phyloP scores from a whole-genome alignment of 1,140 invertebrate species.

The Drosophila nigromelanica region DNA sequence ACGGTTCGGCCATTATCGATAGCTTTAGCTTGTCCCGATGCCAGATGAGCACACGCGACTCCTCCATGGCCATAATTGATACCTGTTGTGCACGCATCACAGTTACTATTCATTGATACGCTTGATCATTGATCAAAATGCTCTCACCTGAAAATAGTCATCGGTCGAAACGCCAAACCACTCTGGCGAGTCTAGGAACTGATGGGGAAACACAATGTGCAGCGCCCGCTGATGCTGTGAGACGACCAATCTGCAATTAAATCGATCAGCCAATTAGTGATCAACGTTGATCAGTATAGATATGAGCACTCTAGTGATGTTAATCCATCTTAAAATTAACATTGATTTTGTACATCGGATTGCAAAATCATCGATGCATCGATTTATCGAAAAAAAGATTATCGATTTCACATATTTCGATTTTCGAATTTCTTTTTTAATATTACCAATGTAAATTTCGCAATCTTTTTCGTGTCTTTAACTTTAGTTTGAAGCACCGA shows the following conservation, averaged over 20 bases:
- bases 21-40: conserved; percentile 93
- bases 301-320: no score
- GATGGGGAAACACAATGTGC: conserved; percentile 94
- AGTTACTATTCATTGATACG: no score
- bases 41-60: conserved; percentile 93
- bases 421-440: no score
- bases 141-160: conserved; percentile 92
- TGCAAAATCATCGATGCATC: not conserved
- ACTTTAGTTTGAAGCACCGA: no score
- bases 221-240: conserved; percentile 93
- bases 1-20: conserved; percentile 92
- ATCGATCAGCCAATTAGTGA: not conserved
- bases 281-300: not conserved
- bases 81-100: conserved; percentile 85
- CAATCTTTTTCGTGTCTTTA: no score
- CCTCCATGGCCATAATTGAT: conserved; percentile 94
- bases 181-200: conserved; percentile 96
- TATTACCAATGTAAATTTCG: no score
- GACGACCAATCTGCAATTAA: conserved; percentile 90
- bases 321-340: no score
- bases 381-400: not conserved
- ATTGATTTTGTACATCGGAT: no score
- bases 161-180: conserved; percentile 96
- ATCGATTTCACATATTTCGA: no score
- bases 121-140: no score